A percentile compares a stretch with the other conserved stretches of the same genome.
phyloP scores from a whole-genome alignment of 2,888 invertebrate genomes.

The Iphiclides podalirius region DNA sequence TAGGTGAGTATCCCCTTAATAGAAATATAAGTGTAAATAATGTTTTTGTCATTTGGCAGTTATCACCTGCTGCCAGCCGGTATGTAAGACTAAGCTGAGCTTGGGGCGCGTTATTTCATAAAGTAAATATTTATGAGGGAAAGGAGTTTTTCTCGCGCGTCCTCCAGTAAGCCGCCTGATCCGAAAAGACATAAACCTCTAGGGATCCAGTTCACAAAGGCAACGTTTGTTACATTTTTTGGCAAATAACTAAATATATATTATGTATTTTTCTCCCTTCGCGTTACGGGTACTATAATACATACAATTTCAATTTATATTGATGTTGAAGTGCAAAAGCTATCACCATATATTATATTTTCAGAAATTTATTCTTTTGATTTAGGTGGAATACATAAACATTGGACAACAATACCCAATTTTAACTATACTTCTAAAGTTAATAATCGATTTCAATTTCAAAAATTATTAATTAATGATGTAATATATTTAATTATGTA shows the following conservation, averaged over 20 bases:
- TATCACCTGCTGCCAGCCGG: conserved; percentile 66
- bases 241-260: conserved; percentile 23
- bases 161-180: conserved; percentile 71
- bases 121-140: conserved; percentile 79
- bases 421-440: no score
- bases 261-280: conserved; percentile 11
- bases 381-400: no score
- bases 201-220: conserved; percentile 74
- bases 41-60: conserved; percentile 56
- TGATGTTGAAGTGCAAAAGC: no score
- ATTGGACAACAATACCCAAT: no score
- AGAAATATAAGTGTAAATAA: conserved; percentile 40
- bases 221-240: conserved; percentile 57
- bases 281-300: conserved; percentile 21
- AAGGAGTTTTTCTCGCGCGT: conserved; percentile 66
- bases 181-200: conserved; percentile 77
- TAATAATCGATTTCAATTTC: no score
- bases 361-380: no score
- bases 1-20: conserved; percentile 29
- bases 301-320: not conserved
- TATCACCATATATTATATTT: no score
- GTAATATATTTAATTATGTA: no score
- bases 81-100: conserved; percentile 62
- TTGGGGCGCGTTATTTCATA: conserved; percentile 72
- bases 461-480: no score